Base-by-base conservation (phyloP, 2,888 invertebrate species). In the Dynastes maya region DNA sequence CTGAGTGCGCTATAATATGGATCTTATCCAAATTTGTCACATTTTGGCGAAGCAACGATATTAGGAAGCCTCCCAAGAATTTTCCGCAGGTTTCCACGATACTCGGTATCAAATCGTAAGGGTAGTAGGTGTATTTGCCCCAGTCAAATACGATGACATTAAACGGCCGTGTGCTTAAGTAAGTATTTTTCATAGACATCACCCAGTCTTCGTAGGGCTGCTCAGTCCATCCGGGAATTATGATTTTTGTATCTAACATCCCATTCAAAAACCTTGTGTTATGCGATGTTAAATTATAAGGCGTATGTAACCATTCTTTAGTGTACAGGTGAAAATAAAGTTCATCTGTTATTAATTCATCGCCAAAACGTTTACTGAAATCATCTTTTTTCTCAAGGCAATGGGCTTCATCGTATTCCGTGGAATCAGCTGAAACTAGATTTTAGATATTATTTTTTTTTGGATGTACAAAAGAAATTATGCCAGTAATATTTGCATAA, bases 111-210 rank as follows among this genome's bases (percentile, higher is more conserved):
- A 67, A 58, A 11, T 58, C 55, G 29, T 78, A 78, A 16, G 61
- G 75, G 40, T 45, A 63, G n/a, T 67, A 51, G 8, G 70, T 29
- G 32, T 78, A 78, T 11, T 78, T 27, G 32, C 67, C 75, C 74
- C 75, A 78, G 49, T 68, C 64, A n/a, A 78, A 45, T n/a, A 76
- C 68, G 11, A 78, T 76, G n/a, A 78, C 58, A 29, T 78, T 78
- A n/a, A 76, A 68, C n/a, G 32, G 13, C 11, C 22, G 49, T 22
- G 16, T 64, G 32, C 67, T 58, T 65, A 78, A 58, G 58, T 78
- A 78, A 16, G 65, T 40, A 22, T 78, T 49, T 45, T 65, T 76
- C 55, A 76, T 55, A 3, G 75, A 53, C 11, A 67, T 29, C 2
- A 76, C 58, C 78, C 78, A 78, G 11, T 72, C 58, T 11, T 53